Conservation (phyloP, 1,140 invertebrate species). For the Bilobella aurantiaca region DNA sequence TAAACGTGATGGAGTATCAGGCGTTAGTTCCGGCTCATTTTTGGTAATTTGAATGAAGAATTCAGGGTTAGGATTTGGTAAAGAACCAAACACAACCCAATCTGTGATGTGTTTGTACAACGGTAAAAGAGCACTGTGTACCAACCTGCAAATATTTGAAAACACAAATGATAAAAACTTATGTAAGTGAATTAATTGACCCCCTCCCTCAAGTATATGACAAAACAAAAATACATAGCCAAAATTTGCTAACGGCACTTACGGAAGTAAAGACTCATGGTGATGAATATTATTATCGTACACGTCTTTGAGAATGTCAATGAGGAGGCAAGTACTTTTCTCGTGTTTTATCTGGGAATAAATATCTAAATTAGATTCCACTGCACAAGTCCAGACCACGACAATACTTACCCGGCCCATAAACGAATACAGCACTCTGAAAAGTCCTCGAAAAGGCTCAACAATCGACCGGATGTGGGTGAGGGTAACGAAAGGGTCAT, state of each 20-base stretch:
- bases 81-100: constrained; percentile 31
- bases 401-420: constrained; percentile 18
- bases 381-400: neutral
- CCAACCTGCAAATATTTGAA: constrained; percentile 11
- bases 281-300: constrained; percentile 27
- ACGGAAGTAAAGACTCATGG: constrained; percentile 20
- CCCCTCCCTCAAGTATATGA: too few species aligned
- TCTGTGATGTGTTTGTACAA: constrained; percentile 31
- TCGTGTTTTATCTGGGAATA: constrained; percentile 11
- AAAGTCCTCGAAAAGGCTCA: constrained; percentile 24
- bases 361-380: neutral
- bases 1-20: neutral
- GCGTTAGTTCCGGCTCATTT: neutral
- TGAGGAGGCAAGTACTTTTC: constrained; percentile 19
- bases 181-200: neutral
- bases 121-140: constrained; percentile 23
- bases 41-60: constrained; percentile 27
- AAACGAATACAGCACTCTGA: constrained; percentile 13
- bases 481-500: constrained; percentile 24
- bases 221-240: neutral
- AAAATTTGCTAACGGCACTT: constrained; percentile 8
- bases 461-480: constrained; percentile 14
- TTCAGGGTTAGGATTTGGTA: constrained; percentile 26
- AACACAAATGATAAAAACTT: neutral
- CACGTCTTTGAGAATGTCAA: constrained; percentile 28